phyloP scores from a whole-genome alignment of 2,113 vertebrate species.

The Hypanus sabinus region DNA sequence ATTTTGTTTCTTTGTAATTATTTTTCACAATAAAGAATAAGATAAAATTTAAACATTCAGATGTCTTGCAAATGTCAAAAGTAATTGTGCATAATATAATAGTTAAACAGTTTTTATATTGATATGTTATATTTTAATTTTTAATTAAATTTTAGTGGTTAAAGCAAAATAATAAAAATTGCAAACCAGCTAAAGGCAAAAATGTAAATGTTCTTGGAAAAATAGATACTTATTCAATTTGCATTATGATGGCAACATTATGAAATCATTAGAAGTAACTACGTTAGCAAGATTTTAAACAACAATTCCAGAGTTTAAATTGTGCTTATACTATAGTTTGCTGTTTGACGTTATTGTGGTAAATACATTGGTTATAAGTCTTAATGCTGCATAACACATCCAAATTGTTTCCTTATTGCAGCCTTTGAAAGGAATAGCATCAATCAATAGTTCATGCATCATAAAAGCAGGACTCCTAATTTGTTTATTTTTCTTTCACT shows the following conservation, averaged over 20 bases:
- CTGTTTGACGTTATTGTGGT: constrained; percentile 13
- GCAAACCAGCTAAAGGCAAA: neutral
- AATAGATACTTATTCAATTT: neutral
- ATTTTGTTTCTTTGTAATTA: neutral
- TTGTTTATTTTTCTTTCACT: neutral
- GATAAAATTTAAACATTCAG: constrained; percentile 13
- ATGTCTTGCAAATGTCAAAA: neutral
- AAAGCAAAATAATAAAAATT: neutral
- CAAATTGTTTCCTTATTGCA: constrained; percentile 34
- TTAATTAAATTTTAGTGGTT: neutral
- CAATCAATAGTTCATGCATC: neutral
- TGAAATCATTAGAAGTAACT: constrained; percentile 29
- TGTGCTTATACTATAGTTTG: constrained; percentile 25
- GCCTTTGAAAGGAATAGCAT: neutral
- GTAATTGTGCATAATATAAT: neutral
- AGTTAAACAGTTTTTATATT: neutral
- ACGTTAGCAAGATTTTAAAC: neutral
- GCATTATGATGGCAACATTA: neutral
- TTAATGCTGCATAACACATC: neutral
- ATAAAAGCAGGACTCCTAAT: neutral
- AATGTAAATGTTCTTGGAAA: neutral
- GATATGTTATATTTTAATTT: neutral
- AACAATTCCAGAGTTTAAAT: constrained; percentile 20
- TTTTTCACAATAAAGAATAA: neutral
- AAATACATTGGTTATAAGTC: neutral